Base-by-base conservation (phyloP, 2,797 vertebrate genomes). In the Gymnothorax reevesii region DNA sequence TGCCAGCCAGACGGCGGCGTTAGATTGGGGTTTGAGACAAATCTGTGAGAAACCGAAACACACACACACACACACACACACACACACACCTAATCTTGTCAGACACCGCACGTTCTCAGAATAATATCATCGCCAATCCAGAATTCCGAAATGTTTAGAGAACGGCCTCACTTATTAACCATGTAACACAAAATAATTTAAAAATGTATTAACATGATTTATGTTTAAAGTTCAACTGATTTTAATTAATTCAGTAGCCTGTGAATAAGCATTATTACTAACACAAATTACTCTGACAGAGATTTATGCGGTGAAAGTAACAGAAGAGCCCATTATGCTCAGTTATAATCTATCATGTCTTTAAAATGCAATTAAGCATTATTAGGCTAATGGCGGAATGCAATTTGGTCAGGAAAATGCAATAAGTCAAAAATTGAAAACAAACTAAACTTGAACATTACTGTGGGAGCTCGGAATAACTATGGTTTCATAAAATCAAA, bases 351-450 rank as follows among this genome's bases (percentile, higher is more conserved):
- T 94, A 94, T 95, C 93, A 94, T 92, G 91, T 95, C 94, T 94
- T 96, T 94, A 95, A 95, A 95, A 95, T 93, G 93, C 94, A 95
- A 95, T 96, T 95, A 95, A 89, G 91, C 90, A 92, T 94, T 94
- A 94, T 95, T 94, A 94, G 91, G 91, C 90, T 95, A 95, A 95
- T 94, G 91, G 90, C 86, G 89, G 91, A 92, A 93, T 92, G 92
- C 92, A 91, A 94, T 93, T 90, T 91, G 89, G 85, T 90, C 88
- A 86, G 89, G 88, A 86, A 88, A 89, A 89, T 87, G 75, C 85
- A 90, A 93, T 94, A 85, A 88, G 87, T 93, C 84, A 89, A 84
- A 93, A 88, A 90, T 88, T 89, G 33, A 83, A 91, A 93, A 92
- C 88, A 92, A 92, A 92, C 75, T 84, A 89, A 88, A 89, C 89